phyloP scores from a whole-genome alignment of 2,797 vertebrate species.

The Chaunax sp. region DNA sequence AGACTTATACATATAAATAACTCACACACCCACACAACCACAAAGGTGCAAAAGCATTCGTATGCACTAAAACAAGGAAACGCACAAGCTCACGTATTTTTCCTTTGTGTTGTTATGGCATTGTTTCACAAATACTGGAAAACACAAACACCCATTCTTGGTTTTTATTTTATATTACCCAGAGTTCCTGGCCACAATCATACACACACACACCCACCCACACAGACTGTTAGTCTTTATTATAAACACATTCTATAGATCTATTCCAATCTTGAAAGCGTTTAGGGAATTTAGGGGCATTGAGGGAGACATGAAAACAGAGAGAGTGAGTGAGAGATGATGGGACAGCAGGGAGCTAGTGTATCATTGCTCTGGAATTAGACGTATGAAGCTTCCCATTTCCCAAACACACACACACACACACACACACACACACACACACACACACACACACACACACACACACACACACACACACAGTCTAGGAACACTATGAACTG shows the following conservation, averaged over 20 bases:
- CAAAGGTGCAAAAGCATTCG: constrained; percentile 19
- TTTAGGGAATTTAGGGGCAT: constrained; percentile 28
- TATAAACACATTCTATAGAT: constrained; percentile 9
- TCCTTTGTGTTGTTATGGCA: neutral
- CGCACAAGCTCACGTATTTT: constrained; percentile 1
- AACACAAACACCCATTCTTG: constrained; percentile 40
- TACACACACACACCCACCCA: constrained; percentile 5
- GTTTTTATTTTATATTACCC: neutral
- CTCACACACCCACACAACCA: constrained; percentile 15
- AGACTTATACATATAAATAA: constrained; percentile 22
- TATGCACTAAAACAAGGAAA: constrained; percentile 2
- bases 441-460: neutral
- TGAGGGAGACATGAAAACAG: constrained; percentile 25
- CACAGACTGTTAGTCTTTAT: constrained; percentile 12
- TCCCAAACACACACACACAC: constrained; percentile 3
- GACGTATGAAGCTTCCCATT: constrained; percentile 36
- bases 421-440: neutral
- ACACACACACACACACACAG: neutral
- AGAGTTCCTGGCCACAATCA: constrained; percentile 14
- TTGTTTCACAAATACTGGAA: constrained; percentile 29
- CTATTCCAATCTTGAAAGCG: constrained; percentile 12
- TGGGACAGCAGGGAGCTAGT: constrained; percentile 30
- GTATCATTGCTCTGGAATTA: constrained; percentile 45
- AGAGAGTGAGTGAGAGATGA: constrained; percentile 38
- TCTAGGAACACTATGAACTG: too few species aligned